A percentile compares a stretch with the other conserved stretches of the same genome.
Evolutionary conservation across 2,797 vertebrate genomes (phyloP).

Genomic region (Notamacropus eugenii): DNA sequence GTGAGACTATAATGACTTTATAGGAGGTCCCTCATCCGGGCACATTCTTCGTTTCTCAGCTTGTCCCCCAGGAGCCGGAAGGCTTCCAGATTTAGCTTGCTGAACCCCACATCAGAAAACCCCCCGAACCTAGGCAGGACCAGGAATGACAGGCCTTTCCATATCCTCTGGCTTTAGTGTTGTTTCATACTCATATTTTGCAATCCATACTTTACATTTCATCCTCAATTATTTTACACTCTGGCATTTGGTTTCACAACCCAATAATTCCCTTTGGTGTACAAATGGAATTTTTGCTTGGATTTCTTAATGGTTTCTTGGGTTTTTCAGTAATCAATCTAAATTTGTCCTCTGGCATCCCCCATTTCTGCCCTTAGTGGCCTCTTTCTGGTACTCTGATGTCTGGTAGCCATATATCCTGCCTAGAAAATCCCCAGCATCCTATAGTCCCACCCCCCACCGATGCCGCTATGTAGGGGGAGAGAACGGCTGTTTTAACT

Average conservation of each 20-base stretch:
- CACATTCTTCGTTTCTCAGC: neutral
- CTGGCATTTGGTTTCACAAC: slow-evolving; percentile 61
- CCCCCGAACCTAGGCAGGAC: neutral
- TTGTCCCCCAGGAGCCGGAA: neutral
- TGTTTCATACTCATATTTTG: neutral
- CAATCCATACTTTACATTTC: neutral
- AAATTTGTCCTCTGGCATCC: slow-evolving; percentile 79
- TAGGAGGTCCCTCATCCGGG: neutral
- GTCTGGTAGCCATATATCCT: slow-evolving; percentile 78
- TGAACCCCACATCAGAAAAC: neutral
- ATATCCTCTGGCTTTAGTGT: neutral
- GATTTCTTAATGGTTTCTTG: slow-evolving; percentile 75
- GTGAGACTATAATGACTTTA: neutral
- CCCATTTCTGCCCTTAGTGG: slow-evolving; percentile 74
- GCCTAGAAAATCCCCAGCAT: slow-evolving; percentile 79
- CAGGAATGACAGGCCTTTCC: neutral
- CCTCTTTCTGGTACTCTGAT: slow-evolving; percentile 75
- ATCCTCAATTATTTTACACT: slow-evolving; percentile 7
- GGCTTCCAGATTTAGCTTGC: neutral
- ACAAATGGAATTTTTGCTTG: slow-evolving; percentile 77
- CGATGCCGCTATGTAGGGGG: slow-evolving; percentile 17
- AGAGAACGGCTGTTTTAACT: neutral
- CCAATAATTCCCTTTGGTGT: slow-evolving; percentile 78
- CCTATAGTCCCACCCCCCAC: slow-evolving; percentile 54
- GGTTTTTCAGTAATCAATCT: slow-evolving; percentile 73